Conservation (phyloP, 1,140 invertebrate genomes). For the Euura lappo region DNA sequence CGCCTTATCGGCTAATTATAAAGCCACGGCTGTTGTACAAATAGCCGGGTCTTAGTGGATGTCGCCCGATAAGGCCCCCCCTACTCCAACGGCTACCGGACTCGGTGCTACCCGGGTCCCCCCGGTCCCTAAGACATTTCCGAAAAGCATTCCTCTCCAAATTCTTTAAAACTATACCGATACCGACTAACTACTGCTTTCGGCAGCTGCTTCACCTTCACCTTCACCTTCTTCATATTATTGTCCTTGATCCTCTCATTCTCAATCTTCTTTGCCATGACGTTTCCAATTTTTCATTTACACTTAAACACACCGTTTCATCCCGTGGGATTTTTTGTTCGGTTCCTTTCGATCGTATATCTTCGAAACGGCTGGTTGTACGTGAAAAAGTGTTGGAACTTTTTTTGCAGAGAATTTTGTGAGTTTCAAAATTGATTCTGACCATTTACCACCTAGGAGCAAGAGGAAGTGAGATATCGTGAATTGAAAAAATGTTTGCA, state of each 20-base stretch:
- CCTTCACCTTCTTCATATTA: too few relatives aligned
- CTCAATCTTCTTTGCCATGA: neutral
- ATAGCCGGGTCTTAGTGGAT: constrained; percentile 29
- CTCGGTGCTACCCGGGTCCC: neutral
- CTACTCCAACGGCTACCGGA: constrained; percentile 11
- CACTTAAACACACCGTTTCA: neutral
- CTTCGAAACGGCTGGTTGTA: too few relatives aligned
- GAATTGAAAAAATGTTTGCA: too few relatives aligned
- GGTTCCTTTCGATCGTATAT: too few relatives aligned
- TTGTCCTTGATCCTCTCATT: too few relatives aligned
- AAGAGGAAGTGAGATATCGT: too few relatives aligned
- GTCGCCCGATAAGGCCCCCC: constrained; percentile 24
- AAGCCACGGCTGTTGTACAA: constrained; percentile 25
- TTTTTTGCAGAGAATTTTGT: too few relatives aligned
- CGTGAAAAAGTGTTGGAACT: too few relatives aligned
- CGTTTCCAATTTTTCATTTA: constrained; percentile 5
- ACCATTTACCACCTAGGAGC: too few relatives aligned
- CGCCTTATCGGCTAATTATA: constrained; percentile 30
- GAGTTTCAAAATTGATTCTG: too few relatives aligned
- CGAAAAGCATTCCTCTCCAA: neutral
- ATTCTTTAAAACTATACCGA: neutral
- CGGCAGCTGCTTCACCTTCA: neutral
- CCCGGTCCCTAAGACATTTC: neutral
- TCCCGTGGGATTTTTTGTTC: too few relatives aligned
- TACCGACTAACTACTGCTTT: neutral